Conservation (phyloP, 2,888 invertebrate genomes). For the Tanytarsus gracilentus region DNA sequence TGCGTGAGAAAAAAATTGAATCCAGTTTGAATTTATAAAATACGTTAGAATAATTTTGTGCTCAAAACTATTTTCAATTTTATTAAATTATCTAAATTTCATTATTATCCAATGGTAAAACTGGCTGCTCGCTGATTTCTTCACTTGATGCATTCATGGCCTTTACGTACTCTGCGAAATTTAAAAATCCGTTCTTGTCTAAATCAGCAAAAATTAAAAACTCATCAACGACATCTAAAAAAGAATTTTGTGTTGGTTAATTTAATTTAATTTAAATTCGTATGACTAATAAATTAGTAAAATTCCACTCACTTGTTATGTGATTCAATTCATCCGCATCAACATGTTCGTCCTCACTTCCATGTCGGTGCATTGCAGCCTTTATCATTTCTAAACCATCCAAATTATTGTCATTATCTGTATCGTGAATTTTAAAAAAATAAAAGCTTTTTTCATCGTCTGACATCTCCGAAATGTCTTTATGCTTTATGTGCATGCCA, state of each 20-base stretch:
- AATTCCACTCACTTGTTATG: conserved; percentile 36
- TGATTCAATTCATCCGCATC: conserved; percentile 40
- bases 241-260: not conserved
- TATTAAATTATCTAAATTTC: too few species aligned
- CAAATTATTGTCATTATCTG: conserved; percentile 77
- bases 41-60: too few species aligned
- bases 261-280: conserved; percentile 31
- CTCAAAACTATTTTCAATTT: too few species aligned
- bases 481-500: conserved; percentile 49
- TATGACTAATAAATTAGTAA: conserved; percentile 3
- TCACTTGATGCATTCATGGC: conserved; percentile 34
- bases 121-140: too few species aligned
- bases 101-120: too few species aligned
- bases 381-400: conserved; percentile 83
- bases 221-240: conserved; percentile 73
- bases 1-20: too few species aligned
- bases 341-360: conserved; percentile 45
- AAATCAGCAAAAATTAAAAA: conserved; percentile 74
- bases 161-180: conserved; percentile 68
- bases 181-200: conserved; percentile 77
- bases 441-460: conserved; percentile 58
- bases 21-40: too few species aligned
- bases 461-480: conserved; percentile 61
- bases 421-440: conserved; percentile 62
- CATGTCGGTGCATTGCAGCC: conserved; percentile 43